Conservation (phyloP, 2,113 vertebrate species). For the Mormyrus iriodes region DNA sequence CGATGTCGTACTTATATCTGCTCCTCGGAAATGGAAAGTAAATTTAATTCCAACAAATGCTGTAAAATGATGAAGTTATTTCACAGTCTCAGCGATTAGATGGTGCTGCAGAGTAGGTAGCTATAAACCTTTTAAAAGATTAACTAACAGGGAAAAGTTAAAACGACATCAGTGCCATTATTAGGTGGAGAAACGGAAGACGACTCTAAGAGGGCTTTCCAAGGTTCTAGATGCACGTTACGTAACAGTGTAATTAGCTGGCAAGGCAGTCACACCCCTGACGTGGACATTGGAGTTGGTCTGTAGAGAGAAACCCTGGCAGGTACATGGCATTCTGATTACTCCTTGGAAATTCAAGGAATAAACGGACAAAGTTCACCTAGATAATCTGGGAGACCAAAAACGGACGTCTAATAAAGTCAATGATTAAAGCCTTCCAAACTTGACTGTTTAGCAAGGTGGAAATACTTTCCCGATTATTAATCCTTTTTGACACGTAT, state of each 20-base stretch:
- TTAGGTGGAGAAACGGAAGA: background rate
- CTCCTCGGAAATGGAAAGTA: background rate
- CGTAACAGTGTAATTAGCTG: background rate
- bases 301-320: background rate
- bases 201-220: background rate
- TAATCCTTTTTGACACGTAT: background rate
- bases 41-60: background rate
- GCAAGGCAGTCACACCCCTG: background rate
- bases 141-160: background rate
- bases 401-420: background rate
- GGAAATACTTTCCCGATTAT: background rate
- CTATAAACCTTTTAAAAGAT: background rate
- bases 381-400: background rate
- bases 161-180: background rate
- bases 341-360: background rate
- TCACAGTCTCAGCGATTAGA: background rate
- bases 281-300: slow-evolving; percentile 13
- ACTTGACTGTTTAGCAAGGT: background rate
- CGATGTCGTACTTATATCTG: background rate
- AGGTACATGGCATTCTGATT: background rate
- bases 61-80: background rate
- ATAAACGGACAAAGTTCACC: background rate
- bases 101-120: background rate
- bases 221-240: background rate
- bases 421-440: background rate